A percentile compares a stretch with the other conserved stretches of the same genome.
Evolutionary conservation across 53 echinoderm and acorn worm genomes (phyloP).

Genomic region (Zoroaster sp.): DNA sequence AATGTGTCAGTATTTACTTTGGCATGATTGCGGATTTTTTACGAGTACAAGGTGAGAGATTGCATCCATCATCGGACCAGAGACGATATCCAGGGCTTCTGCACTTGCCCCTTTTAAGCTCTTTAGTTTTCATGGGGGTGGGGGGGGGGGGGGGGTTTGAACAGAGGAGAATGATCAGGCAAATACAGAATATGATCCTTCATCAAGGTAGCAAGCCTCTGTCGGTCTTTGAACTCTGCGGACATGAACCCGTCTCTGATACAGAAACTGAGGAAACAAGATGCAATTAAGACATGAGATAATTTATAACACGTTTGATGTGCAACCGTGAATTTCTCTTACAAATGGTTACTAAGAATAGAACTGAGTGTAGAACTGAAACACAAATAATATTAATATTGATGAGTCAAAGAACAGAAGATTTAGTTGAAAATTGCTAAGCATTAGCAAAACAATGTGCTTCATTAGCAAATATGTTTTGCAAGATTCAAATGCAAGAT

Average conservation of each 20-base stretch:
- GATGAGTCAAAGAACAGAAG: no score
- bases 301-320: no score
- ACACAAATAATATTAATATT: no score
- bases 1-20: slow-evolving; percentile 60
- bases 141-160: not conserved
- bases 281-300: not conserved
- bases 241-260: slow-evolving; percentile 14
- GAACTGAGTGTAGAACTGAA: no score
- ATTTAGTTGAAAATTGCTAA: no score
- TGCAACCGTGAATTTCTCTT: no score
- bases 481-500: no score
- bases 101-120: slow-evolving; percentile 47
- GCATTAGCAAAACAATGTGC: no score
- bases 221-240: slow-evolving; percentile 23
- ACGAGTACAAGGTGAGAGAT: slow-evolving; percentile 36
- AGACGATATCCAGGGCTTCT: slow-evolving; percentile 32
- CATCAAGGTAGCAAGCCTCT: slow-evolving; percentile 14
- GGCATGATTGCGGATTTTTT: slow-evolving; percentile 58
- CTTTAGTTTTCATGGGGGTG: not conserved
- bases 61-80: slow-evolving; percentile 23
- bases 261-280: not conserved
- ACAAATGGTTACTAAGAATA: no score
- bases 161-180: not conserved
- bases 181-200: not conserved
- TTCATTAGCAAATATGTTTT: no score